These are phyloP conservation scores for Lithophane leautieri DNA, from an alignment of 2,888 invertebrate genomes.

Conservation along the genomic window DNA sequence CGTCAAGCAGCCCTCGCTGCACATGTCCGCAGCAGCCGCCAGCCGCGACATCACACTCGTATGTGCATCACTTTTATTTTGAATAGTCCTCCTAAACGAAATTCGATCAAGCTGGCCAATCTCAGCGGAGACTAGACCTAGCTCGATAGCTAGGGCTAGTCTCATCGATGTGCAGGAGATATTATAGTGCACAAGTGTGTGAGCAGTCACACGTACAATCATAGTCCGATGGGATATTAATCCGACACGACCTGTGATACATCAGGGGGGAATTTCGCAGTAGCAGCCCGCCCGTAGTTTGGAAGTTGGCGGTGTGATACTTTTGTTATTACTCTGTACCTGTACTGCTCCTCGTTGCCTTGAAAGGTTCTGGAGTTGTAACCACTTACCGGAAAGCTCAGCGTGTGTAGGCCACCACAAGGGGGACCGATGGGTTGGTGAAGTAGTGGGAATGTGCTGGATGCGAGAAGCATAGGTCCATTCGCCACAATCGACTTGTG, in stretches of 20 bases:
- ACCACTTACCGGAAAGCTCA: neutral
- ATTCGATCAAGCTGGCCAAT: neutral
- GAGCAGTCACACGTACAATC: neutral
- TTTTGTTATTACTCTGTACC: neutral
- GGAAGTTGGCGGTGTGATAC: neutral
- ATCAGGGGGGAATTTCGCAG: neutral
- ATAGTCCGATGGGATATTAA: neutral
- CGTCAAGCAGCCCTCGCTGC: constrained; percentile 99
- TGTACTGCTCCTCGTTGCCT: neutral
- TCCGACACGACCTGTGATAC: neutral
- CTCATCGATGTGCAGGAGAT: neutral
- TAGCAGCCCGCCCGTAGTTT: neutral
- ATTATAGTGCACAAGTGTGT: neutral
- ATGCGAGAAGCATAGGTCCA: neutral
- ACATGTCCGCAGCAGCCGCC: constrained; percentile 99
- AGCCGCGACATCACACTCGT: constrained; percentile 99
- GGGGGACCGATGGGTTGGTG: neutral
- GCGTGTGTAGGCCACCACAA: neutral
- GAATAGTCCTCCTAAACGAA: neutral
- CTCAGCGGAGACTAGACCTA: neutral
- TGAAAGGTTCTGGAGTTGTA: neutral
- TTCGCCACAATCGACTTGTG: neutral
- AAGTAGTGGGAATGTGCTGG: neutral
- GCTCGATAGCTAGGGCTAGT: too few species aligned
- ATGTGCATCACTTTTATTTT: constrained; percentile 65